Percentiles rank a stretch among this genome's conserved stretches.
Conservation (phyloP, 2,888 invertebrate genomes). For the Dolomedes plantarius region DNA sequence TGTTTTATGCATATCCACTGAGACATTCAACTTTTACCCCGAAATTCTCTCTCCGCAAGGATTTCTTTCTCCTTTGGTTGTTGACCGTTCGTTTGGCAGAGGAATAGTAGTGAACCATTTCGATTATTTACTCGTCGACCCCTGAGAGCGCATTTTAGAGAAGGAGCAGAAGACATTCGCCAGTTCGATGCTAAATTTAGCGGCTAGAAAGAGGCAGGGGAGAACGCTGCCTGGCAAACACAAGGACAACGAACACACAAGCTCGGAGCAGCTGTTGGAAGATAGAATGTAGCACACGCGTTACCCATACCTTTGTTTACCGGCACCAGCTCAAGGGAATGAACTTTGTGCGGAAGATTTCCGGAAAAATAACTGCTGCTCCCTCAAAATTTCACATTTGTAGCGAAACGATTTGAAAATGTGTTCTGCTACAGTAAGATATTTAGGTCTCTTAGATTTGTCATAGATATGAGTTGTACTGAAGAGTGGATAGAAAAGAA, state of each 20-base stretch:
- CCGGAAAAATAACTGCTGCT: neutral
- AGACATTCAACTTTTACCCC: too few species aligned
- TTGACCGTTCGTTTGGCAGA: neutral
- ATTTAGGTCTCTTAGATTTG: neutral
- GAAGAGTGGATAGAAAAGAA: neutral
- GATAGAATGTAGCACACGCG: slow-evolving; percentile 30
- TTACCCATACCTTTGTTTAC: slow-evolving; percentile 47
- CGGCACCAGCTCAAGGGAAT: slow-evolving; percentile 38
- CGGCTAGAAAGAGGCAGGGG: slow-evolving; percentile 26
- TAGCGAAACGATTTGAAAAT: too few species aligned
- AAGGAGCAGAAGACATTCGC: slow-evolving; percentile 17
- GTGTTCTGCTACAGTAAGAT: too few species aligned
- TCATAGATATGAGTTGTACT: neutral
- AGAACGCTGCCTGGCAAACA: slow-evolving; percentile 5
- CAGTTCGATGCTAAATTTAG: slow-evolving; percentile 43
- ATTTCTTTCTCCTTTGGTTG: neutral
- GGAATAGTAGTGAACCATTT: neutral
- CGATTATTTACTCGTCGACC: neutral
- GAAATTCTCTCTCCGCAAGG: too few species aligned
- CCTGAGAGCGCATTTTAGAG: slow-evolving; percentile 24
- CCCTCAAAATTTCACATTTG: neutral
- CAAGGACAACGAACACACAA: slow-evolving; percentile 39
- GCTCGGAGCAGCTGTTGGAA: slow-evolving; percentile 23
- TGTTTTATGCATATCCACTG: too few species aligned
- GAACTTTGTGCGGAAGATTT: slow-evolving; percentile 39